Conservation (phyloP, 2,113 vertebrate species). For the Macaca mulatta region DNA sequence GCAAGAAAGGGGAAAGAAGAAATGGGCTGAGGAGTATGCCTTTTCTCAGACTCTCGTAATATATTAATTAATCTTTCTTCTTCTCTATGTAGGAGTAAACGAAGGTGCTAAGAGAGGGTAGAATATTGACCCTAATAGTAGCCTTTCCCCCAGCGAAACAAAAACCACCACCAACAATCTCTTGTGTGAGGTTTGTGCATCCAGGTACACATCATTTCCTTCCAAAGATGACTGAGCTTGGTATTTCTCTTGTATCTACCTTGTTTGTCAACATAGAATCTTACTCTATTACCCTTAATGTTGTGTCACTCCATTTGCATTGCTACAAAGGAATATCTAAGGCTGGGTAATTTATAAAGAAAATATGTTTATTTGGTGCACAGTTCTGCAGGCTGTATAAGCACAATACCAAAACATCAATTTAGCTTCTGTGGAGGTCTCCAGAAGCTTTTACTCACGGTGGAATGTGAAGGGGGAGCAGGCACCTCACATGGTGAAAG, state of each 20-base stretch:
- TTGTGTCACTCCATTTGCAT: too few relatives aligned
- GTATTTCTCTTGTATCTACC: not conserved
- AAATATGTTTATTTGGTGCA: too few relatives aligned
- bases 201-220: not conserved
- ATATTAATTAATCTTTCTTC: not conserved
- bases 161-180: rapidly evolving
- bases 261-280: not conserved
- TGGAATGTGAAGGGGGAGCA: too few relatives aligned
- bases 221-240: not conserved
- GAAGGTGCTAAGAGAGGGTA: not conserved
- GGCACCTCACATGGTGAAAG: too few relatives aligned
- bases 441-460: too few relatives aligned
- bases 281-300: not conserved
- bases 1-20: not conserved
- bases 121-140: not conserved
- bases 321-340: too few relatives aligned
- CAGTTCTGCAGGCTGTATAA: too few relatives aligned
- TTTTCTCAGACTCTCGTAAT: not conserved
- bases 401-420: too few relatives aligned
- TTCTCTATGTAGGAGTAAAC: not conserved
- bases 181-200: rapidly evolving
- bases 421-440: too few relatives aligned
- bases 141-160: rapidly evolving
- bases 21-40: not conserved
- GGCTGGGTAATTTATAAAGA: too few relatives aligned